Percentiles rank a stretch among this genome's conserved stretches.
phyloP scores from a whole-genome alignment of 37 sponge, comb jelly and placozoan genomes.

The Beroe forskalii region DNA sequence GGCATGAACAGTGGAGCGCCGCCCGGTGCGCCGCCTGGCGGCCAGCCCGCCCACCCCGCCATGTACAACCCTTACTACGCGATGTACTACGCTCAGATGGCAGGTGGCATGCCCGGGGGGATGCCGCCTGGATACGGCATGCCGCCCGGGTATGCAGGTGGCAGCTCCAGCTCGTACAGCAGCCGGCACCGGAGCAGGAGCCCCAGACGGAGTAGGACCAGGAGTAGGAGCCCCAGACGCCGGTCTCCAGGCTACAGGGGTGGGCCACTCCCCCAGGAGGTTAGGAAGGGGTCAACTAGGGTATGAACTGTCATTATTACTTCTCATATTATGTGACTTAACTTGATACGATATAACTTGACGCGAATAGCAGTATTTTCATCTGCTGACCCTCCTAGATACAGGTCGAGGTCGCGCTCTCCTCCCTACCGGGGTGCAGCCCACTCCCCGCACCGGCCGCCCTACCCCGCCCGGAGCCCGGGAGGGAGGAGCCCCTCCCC shows the following conservation, averaged over 20 bases:
- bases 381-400: neutral
- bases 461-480: slow-evolving; percentile 59
- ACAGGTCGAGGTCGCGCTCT: slow-evolving; percentile 51
- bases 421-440: neutral
- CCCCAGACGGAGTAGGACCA: slow-evolving; percentile 48
- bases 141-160: slow-evolving; percentile 33
- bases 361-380: too few species aligned
- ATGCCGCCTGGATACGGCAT: slow-evolving; percentile 63
- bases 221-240: slow-evolving; percentile 37
- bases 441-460: slow-evolving; percentile 30
- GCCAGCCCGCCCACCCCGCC: slow-evolving; percentile 31
- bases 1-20: neutral
- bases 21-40: slow-evolving; percentile 40
- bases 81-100: slow-evolving; percentile 65
- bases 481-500: slow-evolving; percentile 56
- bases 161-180: neutral
- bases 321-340: too few species aligned
- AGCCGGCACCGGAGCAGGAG: slow-evolving; percentile 4
- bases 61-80: slow-evolving; percentile 66
- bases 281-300: neutral
- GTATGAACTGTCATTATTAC: neutral
- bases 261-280: slow-evolving; percentile 46
- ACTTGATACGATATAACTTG: too few species aligned
- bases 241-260: neutral
- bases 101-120: slow-evolving; percentile 24